Percentiles rank a stretch among this genome's conserved stretches.
Conservation (phyloP, 2,113 vertebrate species). For the Boleophthalmus pectinirostris region DNA sequence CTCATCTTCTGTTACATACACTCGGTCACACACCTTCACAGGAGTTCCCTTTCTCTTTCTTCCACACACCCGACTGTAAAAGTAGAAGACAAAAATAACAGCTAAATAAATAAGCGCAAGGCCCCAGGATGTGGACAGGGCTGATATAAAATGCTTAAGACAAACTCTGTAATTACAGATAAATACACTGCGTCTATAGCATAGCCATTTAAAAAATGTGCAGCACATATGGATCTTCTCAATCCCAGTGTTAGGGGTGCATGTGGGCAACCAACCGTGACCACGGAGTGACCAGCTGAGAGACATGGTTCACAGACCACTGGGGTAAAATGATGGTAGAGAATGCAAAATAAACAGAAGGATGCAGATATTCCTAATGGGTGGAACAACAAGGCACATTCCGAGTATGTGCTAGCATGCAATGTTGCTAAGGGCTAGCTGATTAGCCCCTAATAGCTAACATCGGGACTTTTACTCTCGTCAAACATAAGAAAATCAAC, state of each 20-base stretch:
- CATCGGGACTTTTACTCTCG: slow-evolving; percentile 17
- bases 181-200: background rate
- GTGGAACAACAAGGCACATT: slow-evolving; percentile 7
- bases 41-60: slow-evolving; percentile 82
- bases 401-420: slow-evolving; percentile 48
- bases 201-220: background rate
- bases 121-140: background rate
- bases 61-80: slow-evolving; percentile 75
- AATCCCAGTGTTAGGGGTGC: too few relatives aligned
- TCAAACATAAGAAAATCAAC: slow-evolving; percentile 40
- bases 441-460: slow-evolving; percentile 59
- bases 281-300: background rate
- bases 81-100: slow-evolving; percentile 15
- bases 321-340: too few relatives aligned
- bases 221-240: too few relatives aligned
- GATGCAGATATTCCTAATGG: background rate
- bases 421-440: slow-evolving; percentile 55
- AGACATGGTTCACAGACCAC: background rate
- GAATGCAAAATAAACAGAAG: background rate
- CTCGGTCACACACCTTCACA: slow-evolving; percentile 80
- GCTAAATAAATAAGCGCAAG: background rate
- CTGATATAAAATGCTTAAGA: background rate
- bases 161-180: background rate
- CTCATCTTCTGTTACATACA: slow-evolving; percentile 80
- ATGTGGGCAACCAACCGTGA: too few relatives aligned